phyloP scores from a whole-genome alignment of 1,140 invertebrate species.

The Pentalonia nigronervosa region DNA sequence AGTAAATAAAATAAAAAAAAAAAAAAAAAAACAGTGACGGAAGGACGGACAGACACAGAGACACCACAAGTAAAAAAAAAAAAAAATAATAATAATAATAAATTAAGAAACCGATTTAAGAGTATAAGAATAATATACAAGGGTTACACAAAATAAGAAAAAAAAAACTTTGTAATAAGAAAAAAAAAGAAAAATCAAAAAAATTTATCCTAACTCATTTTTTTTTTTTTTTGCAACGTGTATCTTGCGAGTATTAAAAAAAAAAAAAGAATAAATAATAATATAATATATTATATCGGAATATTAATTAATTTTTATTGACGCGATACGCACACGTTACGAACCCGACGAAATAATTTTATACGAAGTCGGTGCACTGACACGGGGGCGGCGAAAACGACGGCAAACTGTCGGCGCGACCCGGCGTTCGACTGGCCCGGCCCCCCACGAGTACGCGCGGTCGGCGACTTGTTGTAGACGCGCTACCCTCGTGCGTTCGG shows the following conservation, averaged over 20 bases:
- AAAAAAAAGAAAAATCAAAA: neutral
- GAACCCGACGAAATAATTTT: neutral
- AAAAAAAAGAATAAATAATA: neutral
- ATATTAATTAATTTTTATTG: neutral
- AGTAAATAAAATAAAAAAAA: slow-evolving; percentile 29
- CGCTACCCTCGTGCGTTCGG: slow-evolving; percentile 40
- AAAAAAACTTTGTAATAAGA: neutral
- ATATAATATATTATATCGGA: neutral
- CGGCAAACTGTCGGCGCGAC: neutral
- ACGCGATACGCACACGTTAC: neutral
- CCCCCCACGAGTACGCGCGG: slow-evolving; percentile 41
- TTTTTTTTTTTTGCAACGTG: slow-evolving; percentile 32
- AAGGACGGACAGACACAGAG: slow-evolving; percentile 44
- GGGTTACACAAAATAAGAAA: slow-evolving; percentile 18
- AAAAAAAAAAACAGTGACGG: slow-evolving; percentile 44
- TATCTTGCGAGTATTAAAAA: neutral
- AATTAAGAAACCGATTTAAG: neutral
- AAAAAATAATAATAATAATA: slow-evolving; percentile 1
- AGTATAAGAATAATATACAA: neutral
- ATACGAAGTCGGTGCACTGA: neutral
- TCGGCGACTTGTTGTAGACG: slow-evolving; percentile 50
- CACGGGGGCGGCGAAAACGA: slow-evolving; percentile 12
- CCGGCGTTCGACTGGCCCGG: slow-evolving; percentile 53
- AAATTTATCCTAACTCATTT: slow-evolving; percentile 41
- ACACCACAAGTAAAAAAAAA: slow-evolving; percentile 39